Evolutionary conservation across 2,797 vertebrate species (phyloP).

Genomic region (Anas bahamensis): DNA sequence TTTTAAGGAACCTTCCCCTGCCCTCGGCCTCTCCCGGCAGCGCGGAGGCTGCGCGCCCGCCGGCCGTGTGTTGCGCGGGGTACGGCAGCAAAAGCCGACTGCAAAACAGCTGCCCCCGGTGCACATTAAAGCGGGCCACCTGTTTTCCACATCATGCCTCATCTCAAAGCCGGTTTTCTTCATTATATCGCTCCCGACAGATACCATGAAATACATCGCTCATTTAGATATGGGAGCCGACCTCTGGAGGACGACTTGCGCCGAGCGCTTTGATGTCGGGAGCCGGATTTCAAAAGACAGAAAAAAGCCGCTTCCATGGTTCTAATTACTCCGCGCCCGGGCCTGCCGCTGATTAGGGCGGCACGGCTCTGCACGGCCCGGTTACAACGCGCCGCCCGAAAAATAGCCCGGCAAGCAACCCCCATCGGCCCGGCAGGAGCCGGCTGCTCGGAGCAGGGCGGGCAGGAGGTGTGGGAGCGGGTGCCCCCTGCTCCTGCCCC

Average conservation of each 20-base stretch:
- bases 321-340: conserved; percentile 56
- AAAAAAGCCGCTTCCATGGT: conserved; percentile 52
- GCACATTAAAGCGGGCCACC: not conserved
- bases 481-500: not conserved
- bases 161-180: conserved; percentile 40
- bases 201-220: conserved; percentile 53
- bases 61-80: not conserved
- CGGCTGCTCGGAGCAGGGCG: not conserved
- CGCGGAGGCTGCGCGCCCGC: not conserved
- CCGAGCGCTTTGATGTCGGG: conserved; percentile 61
- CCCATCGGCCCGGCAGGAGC: too few relatives aligned
- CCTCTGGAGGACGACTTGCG: conserved; percentile 48
- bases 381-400: conserved; percentile 18
- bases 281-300: conserved; percentile 55
- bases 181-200: conserved; percentile 33
- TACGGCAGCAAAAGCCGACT: not conserved
- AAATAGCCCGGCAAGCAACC: not conserved
- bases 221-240: conserved; percentile 53
- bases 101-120: conserved; percentile 33
- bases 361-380: not conserved
- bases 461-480: not conserved
- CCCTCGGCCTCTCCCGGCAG: not conserved
- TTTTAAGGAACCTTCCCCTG: not conserved
- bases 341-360: conserved; percentile 54
- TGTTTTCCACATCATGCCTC: conserved; percentile 39